These are phyloP conservation scores for Philopedon plagiatum DNA, from an alignment of 2,888 invertebrate species.

Conservation along the genomic window DNA sequence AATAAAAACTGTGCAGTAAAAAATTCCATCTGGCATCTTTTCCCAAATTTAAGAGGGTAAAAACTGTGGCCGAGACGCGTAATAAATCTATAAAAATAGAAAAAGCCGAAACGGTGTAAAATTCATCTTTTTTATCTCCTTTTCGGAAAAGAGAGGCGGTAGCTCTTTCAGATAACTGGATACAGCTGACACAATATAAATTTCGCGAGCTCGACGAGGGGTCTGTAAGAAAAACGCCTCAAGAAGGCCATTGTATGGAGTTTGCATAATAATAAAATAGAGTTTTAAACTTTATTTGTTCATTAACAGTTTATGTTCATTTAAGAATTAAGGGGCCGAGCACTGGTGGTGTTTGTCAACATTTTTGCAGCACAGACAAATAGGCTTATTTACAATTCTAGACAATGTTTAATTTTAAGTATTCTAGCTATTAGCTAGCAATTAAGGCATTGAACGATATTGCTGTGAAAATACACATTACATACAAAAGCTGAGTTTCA, in stretches of 20 bases:
- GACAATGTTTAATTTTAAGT: too few relatives aligned
- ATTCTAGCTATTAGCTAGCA: too few relatives aligned
- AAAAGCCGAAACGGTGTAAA: conserved; percentile 50
- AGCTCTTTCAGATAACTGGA: conserved; percentile 51
- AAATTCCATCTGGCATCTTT: conserved; percentile 44
- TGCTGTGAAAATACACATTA: too few relatives aligned
- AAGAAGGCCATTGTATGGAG: conserved; percentile 23
- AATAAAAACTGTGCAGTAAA: conserved; percentile 36
- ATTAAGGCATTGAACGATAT: too few relatives aligned
- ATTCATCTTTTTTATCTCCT: conserved; percentile 49
- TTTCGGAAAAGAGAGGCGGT: conserved; percentile 44
- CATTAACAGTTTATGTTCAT: background rate
- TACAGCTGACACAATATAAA: conserved; percentile 52
- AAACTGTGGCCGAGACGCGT: conserved; percentile 42
- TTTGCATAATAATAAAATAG: conserved; percentile 23
- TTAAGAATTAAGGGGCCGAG: background rate
- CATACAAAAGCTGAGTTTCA: too few relatives aligned
- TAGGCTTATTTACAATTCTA: too few relatives aligned
- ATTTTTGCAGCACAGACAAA: too few relatives aligned
- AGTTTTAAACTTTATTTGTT: background rate
- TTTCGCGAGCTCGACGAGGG: conserved; percentile 37
- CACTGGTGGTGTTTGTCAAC: too few relatives aligned
- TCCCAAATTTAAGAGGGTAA: conserved; percentile 39
- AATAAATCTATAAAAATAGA: conserved; percentile 51
- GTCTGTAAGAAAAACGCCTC: conserved; percentile 21